Percentiles rank a stretch among this genome's conserved stretches.
These are phyloP conservation scores for Gastrophryne carolinensis DNA, from an alignment of 2,797 vertebrate species.

Conservation along the genomic window DNA sequence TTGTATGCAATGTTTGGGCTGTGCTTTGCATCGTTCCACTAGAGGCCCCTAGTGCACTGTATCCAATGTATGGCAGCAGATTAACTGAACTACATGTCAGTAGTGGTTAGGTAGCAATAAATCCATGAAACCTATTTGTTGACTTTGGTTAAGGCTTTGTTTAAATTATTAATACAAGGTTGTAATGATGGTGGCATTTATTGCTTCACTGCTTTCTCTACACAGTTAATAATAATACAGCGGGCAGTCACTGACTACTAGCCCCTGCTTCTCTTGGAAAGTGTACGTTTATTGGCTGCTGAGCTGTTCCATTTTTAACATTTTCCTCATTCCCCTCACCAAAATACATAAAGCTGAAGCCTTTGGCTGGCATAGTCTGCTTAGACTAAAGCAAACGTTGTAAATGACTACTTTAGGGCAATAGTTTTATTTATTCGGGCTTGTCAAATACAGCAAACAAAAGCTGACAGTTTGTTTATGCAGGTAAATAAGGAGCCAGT, in stretches of 20 bases:
- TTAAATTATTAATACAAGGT: too few relatives aligned
- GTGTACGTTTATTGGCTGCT: neutral
- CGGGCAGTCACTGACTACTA: slow-evolving; percentile 8
- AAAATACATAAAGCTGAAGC: slow-evolving; percentile 41
- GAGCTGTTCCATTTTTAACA: slow-evolving; percentile 32
- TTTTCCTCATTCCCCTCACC: slow-evolving; percentile 27
- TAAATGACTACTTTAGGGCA: slow-evolving; percentile 29
- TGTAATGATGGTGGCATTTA: neutral
- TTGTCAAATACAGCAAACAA: slow-evolving; percentile 11
- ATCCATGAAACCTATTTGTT: too few relatives aligned
- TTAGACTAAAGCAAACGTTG: slow-evolving; percentile 34
- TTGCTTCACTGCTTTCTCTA: neutral
- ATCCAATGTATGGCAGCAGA: neutral
- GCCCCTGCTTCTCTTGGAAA: slow-evolving; percentile 10
- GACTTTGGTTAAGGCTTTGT: too few relatives aligned
- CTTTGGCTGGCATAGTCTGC: slow-evolving; percentile 12
- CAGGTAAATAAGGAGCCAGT: slow-evolving; percentile 6
- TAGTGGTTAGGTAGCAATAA: too few relatives aligned
- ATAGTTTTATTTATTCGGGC: slow-evolving; percentile 3
- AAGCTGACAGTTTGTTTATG: neutral
- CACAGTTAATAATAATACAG: slow-evolving; percentile 1
- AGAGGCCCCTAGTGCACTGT: neutral
- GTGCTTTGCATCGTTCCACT: neutral
- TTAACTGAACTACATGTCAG: neutral
- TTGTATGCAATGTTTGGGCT: too few relatives aligned